Conservation (phyloP, 2,113 vertebrate species). For the Zosterops hypoxanthus region DNA sequence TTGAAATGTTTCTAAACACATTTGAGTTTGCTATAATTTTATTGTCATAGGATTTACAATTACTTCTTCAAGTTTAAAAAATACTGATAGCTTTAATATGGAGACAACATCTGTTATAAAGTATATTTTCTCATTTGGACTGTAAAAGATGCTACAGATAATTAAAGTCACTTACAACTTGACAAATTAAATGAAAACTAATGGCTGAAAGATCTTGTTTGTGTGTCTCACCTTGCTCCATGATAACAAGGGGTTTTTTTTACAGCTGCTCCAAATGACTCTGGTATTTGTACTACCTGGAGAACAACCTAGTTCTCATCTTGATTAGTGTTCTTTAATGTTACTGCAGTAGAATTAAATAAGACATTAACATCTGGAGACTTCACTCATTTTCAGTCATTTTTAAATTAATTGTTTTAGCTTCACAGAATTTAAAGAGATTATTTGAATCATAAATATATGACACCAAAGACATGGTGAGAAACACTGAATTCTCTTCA, state of each 20-base stretch:
- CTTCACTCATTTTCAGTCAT: not conserved
- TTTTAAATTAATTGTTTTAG: not conserved
- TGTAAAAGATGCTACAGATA: not conserved
- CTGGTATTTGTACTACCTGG: not conserved
- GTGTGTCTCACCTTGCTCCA: not conserved
- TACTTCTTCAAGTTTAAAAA: not conserved
- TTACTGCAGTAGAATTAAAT: not conserved
- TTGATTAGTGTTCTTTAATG: not conserved
- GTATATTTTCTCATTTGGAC: not conserved
- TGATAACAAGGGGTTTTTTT: not conserved
- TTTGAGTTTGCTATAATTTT: not conserved
- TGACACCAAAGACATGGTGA: not conserved
- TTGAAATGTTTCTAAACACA: not conserved
- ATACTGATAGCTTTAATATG: not conserved
- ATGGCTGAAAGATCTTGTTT: not conserved
- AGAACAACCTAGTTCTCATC: not conserved
- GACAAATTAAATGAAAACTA: not conserved
- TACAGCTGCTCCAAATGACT: not conserved
- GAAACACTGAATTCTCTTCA: not conserved
- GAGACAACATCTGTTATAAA: not conserved
- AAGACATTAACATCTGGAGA: slow-evolving; percentile 1
- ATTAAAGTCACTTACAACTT: not conserved
- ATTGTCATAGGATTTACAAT: not conserved
- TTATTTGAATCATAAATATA: not conserved
- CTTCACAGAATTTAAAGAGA: not conserved